phyloP scores from a whole-genome alignment of 2,113 vertebrate species.

The Mionectes macconnelli region DNA sequence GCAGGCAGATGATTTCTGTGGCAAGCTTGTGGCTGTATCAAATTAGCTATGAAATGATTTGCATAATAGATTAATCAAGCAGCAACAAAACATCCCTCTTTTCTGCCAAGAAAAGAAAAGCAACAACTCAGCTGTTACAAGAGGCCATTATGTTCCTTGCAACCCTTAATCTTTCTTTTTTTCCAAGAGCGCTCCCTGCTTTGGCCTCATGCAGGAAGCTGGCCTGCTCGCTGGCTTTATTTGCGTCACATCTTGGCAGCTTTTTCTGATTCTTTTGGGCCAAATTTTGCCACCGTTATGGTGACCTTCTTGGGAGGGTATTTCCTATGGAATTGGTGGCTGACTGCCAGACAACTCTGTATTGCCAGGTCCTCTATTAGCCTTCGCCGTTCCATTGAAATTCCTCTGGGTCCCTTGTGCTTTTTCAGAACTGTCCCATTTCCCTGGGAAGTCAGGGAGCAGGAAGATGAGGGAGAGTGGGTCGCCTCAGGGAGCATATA shows the following conservation, averaged over 20 bases:
- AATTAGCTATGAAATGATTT: slow-evolving; percentile 57
- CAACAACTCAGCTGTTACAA: slow-evolving; percentile 31
- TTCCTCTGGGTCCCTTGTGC: not conserved
- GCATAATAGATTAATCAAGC: slow-evolving; percentile 64
- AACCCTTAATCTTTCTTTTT: slow-evolving; percentile 46
- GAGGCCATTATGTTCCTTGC: slow-evolving; percentile 52
- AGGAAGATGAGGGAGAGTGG: not conserved
- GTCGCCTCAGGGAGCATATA: not conserved
- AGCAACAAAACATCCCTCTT: slow-evolving; percentile 26
- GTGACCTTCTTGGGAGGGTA: slow-evolving; percentile 64
- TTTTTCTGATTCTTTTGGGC: slow-evolving; percentile 5
- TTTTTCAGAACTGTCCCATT: not conserved
- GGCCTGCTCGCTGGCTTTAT: not conserved
- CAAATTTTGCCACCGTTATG: slow-evolving; percentile 52
- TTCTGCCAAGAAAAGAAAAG: slow-evolving; percentile 47
- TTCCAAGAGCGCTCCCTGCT: not conserved
- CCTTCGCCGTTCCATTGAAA: not conserved
- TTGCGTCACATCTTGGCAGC: slow-evolving; percentile 54
- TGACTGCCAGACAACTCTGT: not conserved
- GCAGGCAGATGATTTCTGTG: not conserved
- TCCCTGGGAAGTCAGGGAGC: not conserved
- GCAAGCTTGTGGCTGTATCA: slow-evolving; percentile 26
- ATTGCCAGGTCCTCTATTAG: slow-evolving; percentile 5
- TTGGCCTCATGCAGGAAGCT: slow-evolving; percentile 35
- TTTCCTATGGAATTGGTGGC: slow-evolving; percentile 60